Evolutionary conservation across 2,113 vertebrate species (phyloP).

Genomic region (Menura novaehollandiae): DNA sequence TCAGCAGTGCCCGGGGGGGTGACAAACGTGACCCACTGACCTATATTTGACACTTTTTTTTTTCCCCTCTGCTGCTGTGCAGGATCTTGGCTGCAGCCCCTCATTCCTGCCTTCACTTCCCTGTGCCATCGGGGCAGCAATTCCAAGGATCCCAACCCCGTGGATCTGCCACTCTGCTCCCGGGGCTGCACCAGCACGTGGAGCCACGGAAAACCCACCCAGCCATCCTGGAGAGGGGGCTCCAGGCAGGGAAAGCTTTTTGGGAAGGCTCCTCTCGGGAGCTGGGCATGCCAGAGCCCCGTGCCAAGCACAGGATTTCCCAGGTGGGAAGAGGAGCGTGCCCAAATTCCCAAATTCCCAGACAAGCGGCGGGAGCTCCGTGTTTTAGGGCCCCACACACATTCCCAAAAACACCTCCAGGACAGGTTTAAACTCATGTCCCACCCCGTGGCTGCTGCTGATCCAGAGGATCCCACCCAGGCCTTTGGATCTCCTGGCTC

Average conservation of each 20-base stretch:
- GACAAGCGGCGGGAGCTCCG: not conserved
- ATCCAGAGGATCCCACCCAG: not conserved
- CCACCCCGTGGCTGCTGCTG: not conserved
- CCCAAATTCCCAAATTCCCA: not conserved
- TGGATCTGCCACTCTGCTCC: not conserved
- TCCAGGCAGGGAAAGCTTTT: not conserved
- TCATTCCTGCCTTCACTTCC: not conserved
- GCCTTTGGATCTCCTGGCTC: not conserved
- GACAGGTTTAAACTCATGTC: not conserved
- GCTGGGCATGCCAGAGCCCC: not conserved
- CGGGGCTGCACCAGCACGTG: not conserved
- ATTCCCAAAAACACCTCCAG: not conserved
- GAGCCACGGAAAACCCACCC: not conserved
- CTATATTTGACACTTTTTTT: not conserved
- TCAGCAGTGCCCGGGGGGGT: not conserved
- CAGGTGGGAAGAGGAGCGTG: not conserved
- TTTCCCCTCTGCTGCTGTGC: not conserved
- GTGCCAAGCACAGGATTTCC: not conserved
- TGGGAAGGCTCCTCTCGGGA: not conserved
- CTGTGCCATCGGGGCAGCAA: rapidly evolving
- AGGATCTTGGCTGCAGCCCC: not conserved
- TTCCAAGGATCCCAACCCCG: not conserved
- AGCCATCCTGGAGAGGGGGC: not conserved
- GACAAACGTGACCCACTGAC: not conserved
- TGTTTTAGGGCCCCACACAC: not conserved